These are phyloP conservation scores for Magallana angulata DNA, from an alignment of 1,140 invertebrate genomes.

Conservation along the genomic window DNA sequence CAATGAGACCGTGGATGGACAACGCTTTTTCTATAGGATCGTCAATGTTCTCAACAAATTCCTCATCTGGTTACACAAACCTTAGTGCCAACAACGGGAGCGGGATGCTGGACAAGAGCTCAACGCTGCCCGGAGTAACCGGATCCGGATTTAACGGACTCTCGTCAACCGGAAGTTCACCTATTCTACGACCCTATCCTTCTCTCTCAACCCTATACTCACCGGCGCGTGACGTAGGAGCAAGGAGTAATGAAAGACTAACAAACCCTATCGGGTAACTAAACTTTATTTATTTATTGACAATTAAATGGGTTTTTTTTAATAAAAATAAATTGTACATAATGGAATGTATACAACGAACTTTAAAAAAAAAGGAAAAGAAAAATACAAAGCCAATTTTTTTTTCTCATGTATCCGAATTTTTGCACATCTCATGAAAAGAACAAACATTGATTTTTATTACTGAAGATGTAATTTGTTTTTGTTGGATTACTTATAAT, in stretches of 20 bases:
- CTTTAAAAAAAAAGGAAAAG: not conserved
- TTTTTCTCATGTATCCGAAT: not conserved
- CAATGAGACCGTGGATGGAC: constrained; percentile 57
- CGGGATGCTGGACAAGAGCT: constrained; percentile 47
- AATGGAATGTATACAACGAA: constrained; percentile 5
- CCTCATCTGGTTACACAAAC: constrained; percentile 52
- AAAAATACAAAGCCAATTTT: not conserved
- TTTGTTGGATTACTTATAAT: constrained; percentile 35
- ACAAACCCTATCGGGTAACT: constrained; percentile 39
- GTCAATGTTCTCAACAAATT: constrained; percentile 53
- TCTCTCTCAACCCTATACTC: constrained; percentile 54
- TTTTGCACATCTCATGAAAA: not conserved
- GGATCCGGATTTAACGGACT: constrained; percentile 53
- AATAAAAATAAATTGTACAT: not conserved
- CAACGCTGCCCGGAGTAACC: constrained; percentile 29
- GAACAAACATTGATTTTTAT: constrained; percentile 29
- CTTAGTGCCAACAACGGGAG: constrained; percentile 30
- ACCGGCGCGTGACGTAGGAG: constrained; percentile 45
- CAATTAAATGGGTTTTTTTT: not conserved
- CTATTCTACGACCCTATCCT: constrained; percentile 53
- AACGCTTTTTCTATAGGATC: constrained; percentile 51
- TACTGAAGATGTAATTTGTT: constrained; percentile 20
- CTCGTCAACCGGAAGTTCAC: constrained; percentile 47
- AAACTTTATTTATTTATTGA: constrained; percentile 8
- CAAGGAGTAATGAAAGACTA: constrained; percentile 45